A percentile compares a stretch with the other conserved stretches of the same genome.
These are phyloP conservation scores for Eledone cirrhosa DNA, from an alignment of 2,888 invertebrate genomes.

Conservation along the genomic window DNA sequence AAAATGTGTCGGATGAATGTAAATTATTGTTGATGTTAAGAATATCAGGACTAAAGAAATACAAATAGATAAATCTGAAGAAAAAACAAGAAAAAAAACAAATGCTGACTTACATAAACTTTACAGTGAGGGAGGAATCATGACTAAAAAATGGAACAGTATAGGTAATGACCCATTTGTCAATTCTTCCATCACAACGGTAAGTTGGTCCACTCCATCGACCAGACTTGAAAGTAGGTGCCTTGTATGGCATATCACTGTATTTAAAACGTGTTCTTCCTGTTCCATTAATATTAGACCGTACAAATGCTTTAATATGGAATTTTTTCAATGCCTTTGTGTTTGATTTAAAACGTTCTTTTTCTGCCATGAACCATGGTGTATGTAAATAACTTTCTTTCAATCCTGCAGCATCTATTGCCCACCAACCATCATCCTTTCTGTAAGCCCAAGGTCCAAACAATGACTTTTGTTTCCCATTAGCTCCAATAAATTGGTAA, in stretches of 20 bases:
- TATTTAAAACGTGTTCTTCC: constrained; percentile 40
- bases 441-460: constrained; percentile 57
- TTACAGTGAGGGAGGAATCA: constrained; percentile 39
- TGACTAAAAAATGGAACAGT: constrained; percentile 91
- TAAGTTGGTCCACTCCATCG: constrained; percentile 92
- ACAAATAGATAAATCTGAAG: no score
- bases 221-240: constrained; percentile 84
- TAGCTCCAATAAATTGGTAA: constrained; percentile 82
- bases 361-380: constrained; percentile 83
- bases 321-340: constrained; percentile 77
- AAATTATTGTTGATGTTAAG: no score
- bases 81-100: no score
- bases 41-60: no score
- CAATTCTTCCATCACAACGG: constrained; percentile 88
- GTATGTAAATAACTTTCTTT: constrained; percentile 77
- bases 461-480: constrained; percentile 42
- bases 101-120: no score
- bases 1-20: no score
- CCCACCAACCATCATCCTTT: constrained; percentile 35
- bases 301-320: constrained; percentile 80
- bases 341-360: constrained; percentile 90
- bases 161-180: constrained; percentile 94
- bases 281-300: constrained; percentile 74
- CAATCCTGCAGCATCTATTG: constrained; percentile 46
- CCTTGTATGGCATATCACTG: constrained; percentile 78